Percentiles rank a stretch among this genome's conserved stretches.
Conservation (phyloP, 2,888 invertebrate genomes). For the Caenorhabditis wallacei region DNA sequence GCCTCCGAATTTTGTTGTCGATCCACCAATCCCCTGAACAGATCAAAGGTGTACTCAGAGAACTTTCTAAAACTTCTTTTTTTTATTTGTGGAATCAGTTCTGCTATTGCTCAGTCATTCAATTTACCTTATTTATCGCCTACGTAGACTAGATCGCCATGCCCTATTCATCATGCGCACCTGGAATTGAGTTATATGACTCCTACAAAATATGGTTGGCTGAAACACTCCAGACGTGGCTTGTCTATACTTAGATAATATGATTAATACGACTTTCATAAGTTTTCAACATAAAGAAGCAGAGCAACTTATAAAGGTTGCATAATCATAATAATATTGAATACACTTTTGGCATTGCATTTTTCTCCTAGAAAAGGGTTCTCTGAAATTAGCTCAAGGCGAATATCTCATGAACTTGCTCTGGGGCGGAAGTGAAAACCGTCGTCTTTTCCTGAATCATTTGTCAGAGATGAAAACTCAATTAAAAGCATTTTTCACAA, state of each 20-base stretch:
- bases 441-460: background rate
- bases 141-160: constrained; percentile 28
- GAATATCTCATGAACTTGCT: too few relatives aligned
- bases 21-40: background rate
- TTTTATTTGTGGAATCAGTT: background rate
- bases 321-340: background rate
- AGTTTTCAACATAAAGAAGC: background rate
- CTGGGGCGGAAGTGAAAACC: background rate
- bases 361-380: too few relatives aligned
- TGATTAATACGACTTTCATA: background rate
- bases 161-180: constrained; percentile 21
- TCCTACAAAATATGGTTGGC: constrained; percentile 23
- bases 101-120: constrained; percentile 25
- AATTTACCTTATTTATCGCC: constrained; percentile 15
- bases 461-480: background rate
- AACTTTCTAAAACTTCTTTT: background rate
- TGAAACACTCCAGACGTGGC: background rate
- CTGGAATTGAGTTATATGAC: constrained; percentile 25
- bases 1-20: background rate
- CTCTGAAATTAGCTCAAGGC: too few relatives aligned
- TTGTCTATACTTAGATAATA: background rate
- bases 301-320: background rate
- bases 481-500: background rate
- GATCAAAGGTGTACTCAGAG: constrained; percentile 6
- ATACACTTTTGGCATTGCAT: too few relatives aligned